These are phyloP conservation scores for Hetaerina americana DNA, from an alignment of 1,140 invertebrate species.

Conservation along the genomic window DNA sequence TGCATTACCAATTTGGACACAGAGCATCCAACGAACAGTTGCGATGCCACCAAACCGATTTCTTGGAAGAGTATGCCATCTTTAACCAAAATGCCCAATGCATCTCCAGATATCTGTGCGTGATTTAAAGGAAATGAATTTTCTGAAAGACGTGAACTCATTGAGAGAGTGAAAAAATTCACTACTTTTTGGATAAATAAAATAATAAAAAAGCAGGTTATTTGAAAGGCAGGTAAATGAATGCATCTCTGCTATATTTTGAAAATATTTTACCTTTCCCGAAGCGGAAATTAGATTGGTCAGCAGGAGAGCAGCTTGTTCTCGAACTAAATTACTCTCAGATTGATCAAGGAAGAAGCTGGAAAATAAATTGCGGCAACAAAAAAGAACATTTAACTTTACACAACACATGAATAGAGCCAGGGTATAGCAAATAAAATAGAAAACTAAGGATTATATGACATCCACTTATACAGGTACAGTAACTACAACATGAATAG, in stretches of 20 bases:
- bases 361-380: constrained; percentile 9
- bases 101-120: constrained; percentile 5
- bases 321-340: constrained; percentile 28
- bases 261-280: background rate
- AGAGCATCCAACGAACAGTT: background rate
- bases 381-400: too few species aligned
- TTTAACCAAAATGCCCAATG: constrained; percentile 9
- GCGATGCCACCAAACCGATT: background rate
- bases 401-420: too few species aligned
- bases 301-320: constrained; percentile 28
- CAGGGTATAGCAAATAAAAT: too few species aligned
- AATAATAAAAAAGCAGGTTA: constrained; percentile 10
- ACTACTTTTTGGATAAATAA: too few species aligned
- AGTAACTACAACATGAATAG: too few species aligned
- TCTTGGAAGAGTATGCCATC: constrained; percentile 19
- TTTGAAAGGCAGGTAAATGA: too few species aligned
- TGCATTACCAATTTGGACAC: too few species aligned
- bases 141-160: too few species aligned
- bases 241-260: too few species aligned
- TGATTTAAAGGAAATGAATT: constrained; percentile 13
- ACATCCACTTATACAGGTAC: too few species aligned
- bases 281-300: constrained; percentile 24
- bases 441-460: too few species aligned
- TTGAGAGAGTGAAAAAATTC: too few species aligned
- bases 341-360: constrained; percentile 26